These are phyloP conservation scores for Sepiola atlantica DNA, from an alignment of 2,888 invertebrate genomes.

Conservation along the genomic window DNA sequence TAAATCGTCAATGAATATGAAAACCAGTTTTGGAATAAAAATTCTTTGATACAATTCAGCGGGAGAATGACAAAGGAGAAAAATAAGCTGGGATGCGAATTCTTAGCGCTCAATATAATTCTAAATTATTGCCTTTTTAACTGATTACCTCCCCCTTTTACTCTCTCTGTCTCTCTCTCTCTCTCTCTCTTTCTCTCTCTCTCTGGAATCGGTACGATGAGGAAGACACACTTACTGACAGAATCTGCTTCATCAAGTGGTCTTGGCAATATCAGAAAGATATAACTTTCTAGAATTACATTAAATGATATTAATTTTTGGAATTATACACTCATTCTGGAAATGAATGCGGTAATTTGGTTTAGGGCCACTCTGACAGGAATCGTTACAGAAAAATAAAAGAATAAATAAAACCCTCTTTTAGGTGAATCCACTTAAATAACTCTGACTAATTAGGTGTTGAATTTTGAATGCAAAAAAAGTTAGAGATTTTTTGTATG, in stretches of 20 bases:
- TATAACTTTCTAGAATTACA: not conserved
- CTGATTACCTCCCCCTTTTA: not conserved
- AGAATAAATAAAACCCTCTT: not conserved
- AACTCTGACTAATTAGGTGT: not conserved
- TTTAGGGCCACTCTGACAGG: not conserved
- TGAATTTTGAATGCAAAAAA: not conserved
- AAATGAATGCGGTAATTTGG: not conserved
- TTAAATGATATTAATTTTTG: constrained; percentile 6
- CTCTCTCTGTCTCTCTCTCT: too few species aligned
- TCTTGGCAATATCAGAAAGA: not conserved
- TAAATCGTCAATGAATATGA: not conserved
- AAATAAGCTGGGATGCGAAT: not conserved
- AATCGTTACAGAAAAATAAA: not conserved
- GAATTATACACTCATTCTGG: not conserved
- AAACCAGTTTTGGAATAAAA: not conserved
- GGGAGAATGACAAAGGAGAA: not conserved
- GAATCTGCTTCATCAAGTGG: not conserved
- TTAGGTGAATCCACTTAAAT: not conserved
- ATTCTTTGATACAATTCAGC: not conserved
- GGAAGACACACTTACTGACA: not conserved
- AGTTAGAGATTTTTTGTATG: not conserved
- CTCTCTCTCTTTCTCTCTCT: not conserved
- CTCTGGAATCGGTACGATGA: not conserved
- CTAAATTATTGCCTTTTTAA: not conserved
- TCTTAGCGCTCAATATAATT: not conserved